phyloP scores from a whole-genome alignment of 1,140 invertebrate genomes.

The Drosophila trapezifrons region DNA sequence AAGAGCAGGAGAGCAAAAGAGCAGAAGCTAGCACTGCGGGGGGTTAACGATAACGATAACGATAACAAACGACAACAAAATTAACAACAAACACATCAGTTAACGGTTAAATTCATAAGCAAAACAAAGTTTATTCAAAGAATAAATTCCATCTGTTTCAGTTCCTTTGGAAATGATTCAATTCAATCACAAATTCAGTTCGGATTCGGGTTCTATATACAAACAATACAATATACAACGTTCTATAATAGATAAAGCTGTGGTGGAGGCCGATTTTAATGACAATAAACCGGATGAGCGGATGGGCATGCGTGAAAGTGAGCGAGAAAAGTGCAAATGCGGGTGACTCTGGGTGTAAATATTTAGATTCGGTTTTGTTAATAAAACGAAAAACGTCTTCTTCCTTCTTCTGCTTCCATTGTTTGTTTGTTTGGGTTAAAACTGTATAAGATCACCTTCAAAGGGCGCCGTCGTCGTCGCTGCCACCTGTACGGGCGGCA shows the following conservation, averaged over 20 bases:
- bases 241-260: not conserved
- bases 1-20: too few species aligned
- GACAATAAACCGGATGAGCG: not conserved
- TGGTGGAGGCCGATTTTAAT: not conserved
- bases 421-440: conserved; percentile 55
- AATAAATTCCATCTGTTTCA: conserved; percentile 55
- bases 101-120: conserved; percentile 47
- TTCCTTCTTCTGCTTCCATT: not conserved
- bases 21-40: too few species aligned
- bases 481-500: conserved; percentile 1
- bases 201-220: not conserved
- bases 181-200: conserved; percentile 2
- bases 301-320: conserved; percentile 16
- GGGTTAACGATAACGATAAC: not conserved
- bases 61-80: conserved; percentile 39
- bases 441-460: conserved; percentile 86
- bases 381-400: conserved; percentile 30
- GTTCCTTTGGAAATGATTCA: conserved; percentile 10
- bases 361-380: conserved; percentile 10
- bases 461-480: conserved; percentile 52
- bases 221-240: conserved; percentile 9
- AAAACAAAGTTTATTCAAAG: conserved; percentile 73
- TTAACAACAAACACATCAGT: conserved; percentile 41
- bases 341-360: not conserved
- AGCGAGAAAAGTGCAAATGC: conserved; percentile 20